Conservation (phyloP, 2,113 vertebrate species). For the Elaphurus davidianus region DNA sequence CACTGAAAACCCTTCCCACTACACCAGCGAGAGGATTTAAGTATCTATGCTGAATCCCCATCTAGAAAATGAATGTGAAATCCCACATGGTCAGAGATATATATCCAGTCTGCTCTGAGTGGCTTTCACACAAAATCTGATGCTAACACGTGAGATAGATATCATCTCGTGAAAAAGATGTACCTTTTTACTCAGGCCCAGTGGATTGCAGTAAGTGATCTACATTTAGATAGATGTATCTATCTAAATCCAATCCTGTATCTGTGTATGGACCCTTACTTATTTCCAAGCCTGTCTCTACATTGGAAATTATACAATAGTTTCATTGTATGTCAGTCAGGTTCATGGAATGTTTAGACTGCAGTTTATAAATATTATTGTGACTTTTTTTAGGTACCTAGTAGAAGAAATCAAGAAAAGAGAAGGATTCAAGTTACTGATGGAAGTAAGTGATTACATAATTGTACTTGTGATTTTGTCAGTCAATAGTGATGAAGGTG, state of each 20-base stretch:
- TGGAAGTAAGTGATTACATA: constrained; percentile 80
- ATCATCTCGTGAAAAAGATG: not conserved
- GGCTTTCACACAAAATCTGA: not conserved
- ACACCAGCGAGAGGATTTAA: not conserved
- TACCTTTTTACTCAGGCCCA: not conserved
- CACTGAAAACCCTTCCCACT: not conserved
- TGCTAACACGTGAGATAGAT: not conserved
- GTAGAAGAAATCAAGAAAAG: constrained; percentile 87
- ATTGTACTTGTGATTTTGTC: constrained; percentile 40
- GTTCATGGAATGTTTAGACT: not conserved
- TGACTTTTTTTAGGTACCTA: constrained; percentile 81
- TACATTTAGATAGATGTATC: not conserved
- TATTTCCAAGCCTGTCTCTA: not conserved
- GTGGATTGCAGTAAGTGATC: not conserved
- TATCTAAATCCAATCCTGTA: not conserved
- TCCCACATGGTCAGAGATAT: not conserved
- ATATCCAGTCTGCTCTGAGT: not conserved
- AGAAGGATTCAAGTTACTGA: constrained; percentile 84
- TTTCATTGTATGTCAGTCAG: not conserved
- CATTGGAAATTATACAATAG: not conserved
- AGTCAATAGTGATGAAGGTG: constrained; percentile 8
- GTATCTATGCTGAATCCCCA: not conserved
- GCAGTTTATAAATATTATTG: not conserved
- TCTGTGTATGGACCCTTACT: not conserved
- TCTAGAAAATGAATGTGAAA: not conserved